phyloP scores from a whole-genome alignment of 2,888 invertebrate species.

The Mythimna vitellina region DNA sequence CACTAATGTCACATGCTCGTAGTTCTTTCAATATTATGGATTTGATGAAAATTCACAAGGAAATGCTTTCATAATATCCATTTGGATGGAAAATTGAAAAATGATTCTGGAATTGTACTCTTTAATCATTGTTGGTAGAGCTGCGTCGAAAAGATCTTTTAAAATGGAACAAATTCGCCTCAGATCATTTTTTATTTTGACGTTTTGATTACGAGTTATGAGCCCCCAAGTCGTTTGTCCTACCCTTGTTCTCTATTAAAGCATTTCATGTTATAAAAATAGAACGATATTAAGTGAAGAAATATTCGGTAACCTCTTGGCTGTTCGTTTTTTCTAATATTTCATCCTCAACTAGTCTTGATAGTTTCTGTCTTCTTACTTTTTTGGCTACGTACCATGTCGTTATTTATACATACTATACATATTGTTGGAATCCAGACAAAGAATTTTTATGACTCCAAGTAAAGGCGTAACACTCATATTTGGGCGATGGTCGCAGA shows the following conservation, averaged over 20 bases:
- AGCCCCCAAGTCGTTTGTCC: constrained; percentile 50
- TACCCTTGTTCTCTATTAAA: constrained; percentile 45
- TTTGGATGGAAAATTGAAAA: constrained; percentile 25
- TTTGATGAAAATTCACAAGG: constrained; percentile 49
- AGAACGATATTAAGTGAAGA: constrained; percentile 30
- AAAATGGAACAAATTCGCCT: constrained; percentile 52
- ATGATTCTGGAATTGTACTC: constrained; percentile 29
- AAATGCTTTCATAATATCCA: constrained; percentile 47
- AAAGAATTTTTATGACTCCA: constrained; percentile 78
- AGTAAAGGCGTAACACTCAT: constrained; percentile 74
- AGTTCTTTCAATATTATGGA: constrained; percentile 42
- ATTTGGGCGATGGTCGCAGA: constrained; percentile 72
- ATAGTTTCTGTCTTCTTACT: constrained; percentile 49
- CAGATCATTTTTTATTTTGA: constrained; percentile 64
- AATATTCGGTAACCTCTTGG: constrained; percentile 32
- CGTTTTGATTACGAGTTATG: constrained; percentile 57
- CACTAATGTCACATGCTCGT: constrained; percentile 43
- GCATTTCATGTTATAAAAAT: constrained; percentile 39
- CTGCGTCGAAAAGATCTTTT: constrained; percentile 43
- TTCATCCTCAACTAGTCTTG: constrained; percentile 47
- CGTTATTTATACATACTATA: constrained; percentile 60
- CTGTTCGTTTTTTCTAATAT: constrained; percentile 46
- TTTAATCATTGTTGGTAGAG: constrained; percentile 36
- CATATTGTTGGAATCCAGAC: constrained; percentile 70
- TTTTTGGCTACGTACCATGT: constrained; percentile 61